A percentile compares a stretch with the other conserved stretches of the same genome.
Conservation (phyloP, 2,113 vertebrate genomes). For the Leptobrachium leishanense region DNA sequence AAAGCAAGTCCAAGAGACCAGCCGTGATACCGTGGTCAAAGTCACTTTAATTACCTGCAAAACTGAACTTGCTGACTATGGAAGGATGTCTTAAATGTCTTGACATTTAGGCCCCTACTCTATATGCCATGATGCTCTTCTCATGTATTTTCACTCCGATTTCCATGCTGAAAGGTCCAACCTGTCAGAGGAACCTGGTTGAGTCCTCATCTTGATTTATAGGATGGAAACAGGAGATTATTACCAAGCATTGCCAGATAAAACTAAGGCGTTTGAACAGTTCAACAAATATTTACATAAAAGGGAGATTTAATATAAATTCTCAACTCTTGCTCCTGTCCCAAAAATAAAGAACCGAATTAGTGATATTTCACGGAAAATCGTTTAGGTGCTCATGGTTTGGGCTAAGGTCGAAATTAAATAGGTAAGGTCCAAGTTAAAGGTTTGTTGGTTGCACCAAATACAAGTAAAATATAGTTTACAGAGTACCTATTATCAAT, state of each 20-base stretch:
- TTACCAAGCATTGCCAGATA: neutral
- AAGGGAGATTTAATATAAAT: neutral
- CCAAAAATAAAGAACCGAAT: too few relatives aligned
- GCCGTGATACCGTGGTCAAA: neutral
- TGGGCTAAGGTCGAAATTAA: too few relatives aligned
- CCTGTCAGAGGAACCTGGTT: neutral
- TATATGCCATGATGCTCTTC: neutral
- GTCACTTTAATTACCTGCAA: constrained; percentile 12
- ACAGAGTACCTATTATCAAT: too few relatives aligned
- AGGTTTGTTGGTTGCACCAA: too few relatives aligned
- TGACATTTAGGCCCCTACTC: constrained; percentile 26
- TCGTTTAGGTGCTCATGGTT: too few relatives aligned
- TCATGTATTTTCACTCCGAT: neutral
- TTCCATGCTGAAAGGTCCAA: neutral
- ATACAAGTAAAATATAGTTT: too few relatives aligned
- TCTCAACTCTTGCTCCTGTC: too few relatives aligned
- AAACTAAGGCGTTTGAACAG: neutral
- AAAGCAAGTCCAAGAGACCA: neutral
- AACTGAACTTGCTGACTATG: neutral
- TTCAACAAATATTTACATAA: neutral
- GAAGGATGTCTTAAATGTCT: constrained; percentile 9
- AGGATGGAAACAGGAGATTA: neutral
- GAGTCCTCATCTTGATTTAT: neutral
- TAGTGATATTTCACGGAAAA: too few relatives aligned
- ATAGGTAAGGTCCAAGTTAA: too few relatives aligned